Evolutionary conservation across 2,888 invertebrate genomes (phyloP), one percentile per base, ranked within the genome.

Genomic region (Chloroclysta siterata): DNA sequence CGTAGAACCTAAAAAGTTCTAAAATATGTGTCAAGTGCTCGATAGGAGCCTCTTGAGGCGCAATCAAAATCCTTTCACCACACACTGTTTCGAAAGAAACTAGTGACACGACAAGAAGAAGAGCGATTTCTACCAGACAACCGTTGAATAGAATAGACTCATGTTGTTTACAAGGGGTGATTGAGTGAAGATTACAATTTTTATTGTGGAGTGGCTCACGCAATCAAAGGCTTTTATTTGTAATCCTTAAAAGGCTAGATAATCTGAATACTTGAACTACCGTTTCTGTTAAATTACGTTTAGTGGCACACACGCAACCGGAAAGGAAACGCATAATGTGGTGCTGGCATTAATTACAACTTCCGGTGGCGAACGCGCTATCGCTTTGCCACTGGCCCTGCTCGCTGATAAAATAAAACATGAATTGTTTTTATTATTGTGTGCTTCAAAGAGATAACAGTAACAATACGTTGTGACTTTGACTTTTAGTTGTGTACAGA

Each of bases 331-430:
- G 78, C 82, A 83, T 84, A 83, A 82, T 81, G 83, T 75, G 74
- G 82, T 76, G 77, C 75, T 72, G 72, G 78, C 84, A 84, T 85
- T 88, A 84, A 86, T 87, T 87, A 85, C 81, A 75, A 82, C 80
- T 83, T 86, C 83, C 84, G 78, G 69, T 77, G 74, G 79, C 76
- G 73, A 81, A 81, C 76, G 73, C 74, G 79, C 77, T 85, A 85
- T 85, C 82, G 77, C 74, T 66, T 72, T 68, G 67, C 65, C 61
- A 22, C 58, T 53, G 39, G 64, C 60, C 70, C 65, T 71, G 70
- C 74, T 74, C 66, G 72, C 66, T 68, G 59, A 77, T 79, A 33
- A 33, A 51, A 33, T 44, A 51, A 36, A 15, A 33, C 14, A 33
- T 15, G 0, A 22, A 8, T 28, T 33, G 50, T 47, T 47, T 44